These are phyloP conservation scores for Adelges cooleyi DNA, from an alignment of 1,140 invertebrate species.

Conservation along the genomic window DNA sequence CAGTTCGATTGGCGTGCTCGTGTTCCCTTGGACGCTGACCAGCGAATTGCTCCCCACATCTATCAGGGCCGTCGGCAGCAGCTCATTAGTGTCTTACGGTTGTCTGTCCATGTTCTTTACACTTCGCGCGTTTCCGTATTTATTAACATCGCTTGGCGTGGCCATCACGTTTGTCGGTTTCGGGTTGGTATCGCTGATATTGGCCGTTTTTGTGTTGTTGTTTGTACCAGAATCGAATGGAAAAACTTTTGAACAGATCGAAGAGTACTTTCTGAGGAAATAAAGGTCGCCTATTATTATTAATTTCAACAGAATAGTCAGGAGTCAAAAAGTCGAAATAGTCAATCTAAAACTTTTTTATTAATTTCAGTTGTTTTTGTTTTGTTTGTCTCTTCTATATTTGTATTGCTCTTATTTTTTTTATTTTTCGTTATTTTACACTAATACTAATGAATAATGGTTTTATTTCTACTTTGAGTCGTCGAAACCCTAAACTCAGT, in stretches of 20 bases:
- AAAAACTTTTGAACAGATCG: constrained; percentile 48
- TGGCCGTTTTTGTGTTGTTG: constrained; percentile 46
- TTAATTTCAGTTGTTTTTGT: too few relatives aligned
- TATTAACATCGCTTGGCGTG: constrained; percentile 42
- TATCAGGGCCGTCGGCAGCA: constrained; percentile 43
- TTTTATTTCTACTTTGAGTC: too few relatives aligned
- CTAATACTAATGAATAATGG: too few relatives aligned
- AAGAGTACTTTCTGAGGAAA: constrained; percentile 38
- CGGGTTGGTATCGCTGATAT: constrained; percentile 45
- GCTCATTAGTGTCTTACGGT: constrained; percentile 46
- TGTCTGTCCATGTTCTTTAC: constrained; percentile 53
- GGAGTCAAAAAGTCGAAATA: too few relatives aligned
- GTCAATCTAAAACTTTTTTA: too few relatives aligned
- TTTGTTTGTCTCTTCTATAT: too few relatives aligned
- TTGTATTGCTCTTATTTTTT: too few relatives aligned
- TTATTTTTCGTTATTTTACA: too few relatives aligned
- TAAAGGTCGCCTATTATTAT: too few relatives aligned
- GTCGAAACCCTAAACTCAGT: too few relatives aligned
- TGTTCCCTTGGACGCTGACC: constrained; percentile 53
- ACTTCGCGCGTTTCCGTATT: constrained; percentile 49
- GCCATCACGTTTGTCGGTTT: constrained; percentile 51
- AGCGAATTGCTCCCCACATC: constrained; percentile 39
- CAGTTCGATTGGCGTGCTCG: constrained; percentile 44
- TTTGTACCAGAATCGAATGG: constrained; percentile 63
- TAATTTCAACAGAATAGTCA: too few relatives aligned